Evolutionary conservation across 2,113 vertebrate genomes (phyloP), one percentile per base, ranked within the genome.

Genomic region (Antechinus stuartii): DNA sequence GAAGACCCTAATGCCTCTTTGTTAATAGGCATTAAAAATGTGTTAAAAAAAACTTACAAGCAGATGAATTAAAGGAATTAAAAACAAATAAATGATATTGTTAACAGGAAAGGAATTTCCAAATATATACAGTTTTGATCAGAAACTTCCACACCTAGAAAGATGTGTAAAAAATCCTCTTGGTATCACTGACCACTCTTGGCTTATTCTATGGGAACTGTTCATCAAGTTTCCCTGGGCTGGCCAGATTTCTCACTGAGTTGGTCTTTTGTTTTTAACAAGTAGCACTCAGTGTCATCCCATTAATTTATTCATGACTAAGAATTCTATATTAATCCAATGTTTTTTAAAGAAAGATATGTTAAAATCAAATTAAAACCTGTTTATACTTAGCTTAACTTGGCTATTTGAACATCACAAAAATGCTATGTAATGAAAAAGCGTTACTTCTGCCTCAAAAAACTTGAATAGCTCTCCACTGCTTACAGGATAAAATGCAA

Each of bases 151-250:
- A 92, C 55, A 90, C 93, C 61, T 35, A 56, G 9, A 46, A 94
- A 92, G 92, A 91, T 55, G 68, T 42, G 49, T 91, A 2, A n/a
- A 52, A 42, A n/a, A 1, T 1, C 26, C 89, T 57, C 6, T 16
- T 24, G 49, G 26, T 8, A 24, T 42, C 68, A 42, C 5, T 57
- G n/a, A 46, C 35, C 42, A 16, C 24, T 14, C 7, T 54, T n/a
- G 42, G 27, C 0, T 16, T 1, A 0, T 49, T 49, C 0, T 1
- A 12, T 2, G 0, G 0, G 7, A 9, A 30, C 0, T 0, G 30
- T 19, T 46, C 9, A 2, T 53, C 54, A 90, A 49, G 84, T 42
- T 6, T 50, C 61, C 92, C 91, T 47, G 57, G 57, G 27, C 30
- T 35, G 35, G 30, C 12, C 61, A n/a, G 30, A 76, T 16, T 76